Evolutionary conservation across 1,140 invertebrate genomes (phyloP), one percentile per base, ranked within the genome.

Genomic region (Lepidurus packardi): DNA sequence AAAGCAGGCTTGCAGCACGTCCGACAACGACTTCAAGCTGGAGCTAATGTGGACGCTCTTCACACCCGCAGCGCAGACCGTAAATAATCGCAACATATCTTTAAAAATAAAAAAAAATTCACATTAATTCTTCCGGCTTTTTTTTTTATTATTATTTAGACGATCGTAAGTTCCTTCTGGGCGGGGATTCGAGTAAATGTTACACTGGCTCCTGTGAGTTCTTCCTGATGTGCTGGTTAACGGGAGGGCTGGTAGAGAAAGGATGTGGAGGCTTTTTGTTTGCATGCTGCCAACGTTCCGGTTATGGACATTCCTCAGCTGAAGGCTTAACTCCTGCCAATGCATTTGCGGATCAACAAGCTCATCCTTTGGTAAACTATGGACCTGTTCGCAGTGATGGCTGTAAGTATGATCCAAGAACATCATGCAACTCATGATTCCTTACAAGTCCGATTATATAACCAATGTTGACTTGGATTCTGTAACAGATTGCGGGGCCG

Each of bases 191-290:
- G 83, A 86, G 87, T 76, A 86, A 88, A 82, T 90, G 89, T 83
- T 83, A 85, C 82, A 89, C 91, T 82, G 92, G 92, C 81, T 92
- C 89, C 81, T 97, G 94, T 85, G 93, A 96, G 87, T 96, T 96
- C 87, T 95, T 96, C 88, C 88, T 96, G 81, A 90, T 92, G 84
- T 96, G 94, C 86, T 96, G 94, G 94, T 90, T 96, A 88, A 90
- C 92, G 73, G 93, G 93, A 80, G 94, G 94, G 79, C 88, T 94
- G 79, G 89, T 96, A 82, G 93, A 95, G 83, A 92, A 92, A 82
- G 90, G 92, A 82, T 96, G 94, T 85, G 87, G 90, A 79, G 89
- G 91, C 82, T 88, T 96, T 83, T 88, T 97, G 81, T 93, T 91
- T 83, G 93, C 93, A 79, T 96, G 95, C 88, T 97, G 94, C 86